A percentile compares a stretch with the other conserved stretches of the same genome.
phyloP scores from a whole-genome alignment of 2,113 vertebrate species.

The Anseranas semipalmata region DNA sequence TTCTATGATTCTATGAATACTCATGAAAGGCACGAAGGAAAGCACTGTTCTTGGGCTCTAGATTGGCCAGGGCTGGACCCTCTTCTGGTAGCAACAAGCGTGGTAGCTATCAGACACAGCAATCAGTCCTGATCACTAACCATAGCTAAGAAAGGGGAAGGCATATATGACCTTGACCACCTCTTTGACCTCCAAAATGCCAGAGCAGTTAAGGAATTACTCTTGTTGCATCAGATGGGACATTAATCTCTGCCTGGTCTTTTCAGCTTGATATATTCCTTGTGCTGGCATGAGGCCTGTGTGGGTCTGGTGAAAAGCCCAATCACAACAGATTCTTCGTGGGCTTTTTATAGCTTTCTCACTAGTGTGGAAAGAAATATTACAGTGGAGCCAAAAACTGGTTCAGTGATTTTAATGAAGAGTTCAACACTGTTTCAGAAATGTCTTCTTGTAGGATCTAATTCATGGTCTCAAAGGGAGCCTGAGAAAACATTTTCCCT shows the following conservation, averaged over 20 bases:
- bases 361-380: not conserved
- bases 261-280: not conserved
- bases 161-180: not conserved
- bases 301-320: not conserved
- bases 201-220: constrained; percentile 20
- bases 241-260: constrained; percentile 2
- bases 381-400: not conserved
- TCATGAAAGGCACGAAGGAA: not conserved
- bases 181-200: constrained; percentile 1
- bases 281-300: not conserved
- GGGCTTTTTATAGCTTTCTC: not conserved
- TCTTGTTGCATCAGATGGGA: not conserved
- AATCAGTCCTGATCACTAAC: not conserved
- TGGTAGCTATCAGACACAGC: not conserved
- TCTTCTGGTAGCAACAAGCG: not conserved
- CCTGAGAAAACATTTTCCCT: not conserved
- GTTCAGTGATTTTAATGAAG: not conserved
- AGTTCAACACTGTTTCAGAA: not conserved
- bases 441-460: not conserved
- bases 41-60: not conserved
- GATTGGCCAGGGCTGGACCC: not conserved
- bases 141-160: not conserved
- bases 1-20: no score
- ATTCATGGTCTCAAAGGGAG: not conserved
- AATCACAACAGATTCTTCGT: not conserved